These are phyloP conservation scores for Plodia interpunctella DNA, from an alignment of 1,140 invertebrate species.

Conservation along the genomic window DNA sequence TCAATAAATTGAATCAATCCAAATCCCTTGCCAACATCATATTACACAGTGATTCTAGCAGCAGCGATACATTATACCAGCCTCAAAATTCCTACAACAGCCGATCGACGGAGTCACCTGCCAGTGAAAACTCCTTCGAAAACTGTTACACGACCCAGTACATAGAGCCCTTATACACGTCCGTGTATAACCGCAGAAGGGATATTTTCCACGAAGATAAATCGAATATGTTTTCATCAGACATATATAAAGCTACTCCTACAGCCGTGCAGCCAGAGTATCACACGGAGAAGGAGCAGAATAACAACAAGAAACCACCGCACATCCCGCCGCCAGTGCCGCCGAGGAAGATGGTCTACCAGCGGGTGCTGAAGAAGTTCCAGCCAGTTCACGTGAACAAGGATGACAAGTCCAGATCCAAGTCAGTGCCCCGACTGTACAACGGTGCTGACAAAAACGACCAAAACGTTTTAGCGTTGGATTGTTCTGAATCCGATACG, in stretches of 20 bases:
- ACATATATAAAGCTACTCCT: slow-evolving; percentile 72
- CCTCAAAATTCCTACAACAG: slow-evolving; percentile 64
- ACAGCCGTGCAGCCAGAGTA: slow-evolving; percentile 68
- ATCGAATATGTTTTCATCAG: slow-evolving; percentile 56
- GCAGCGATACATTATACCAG: slow-evolving; percentile 71
- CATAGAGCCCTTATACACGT: slow-evolving; percentile 65
- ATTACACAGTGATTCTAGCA: slow-evolving; percentile 68
- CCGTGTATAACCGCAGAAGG: slow-evolving; percentile 62
- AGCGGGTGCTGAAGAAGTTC: slow-evolving; percentile 70
- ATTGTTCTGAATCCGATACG: slow-evolving; percentile 69
- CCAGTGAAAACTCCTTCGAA: slow-evolving; percentile 67
- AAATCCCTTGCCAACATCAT: slow-evolving; percentile 73
- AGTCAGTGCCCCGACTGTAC: slow-evolving; percentile 63
- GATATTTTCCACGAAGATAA: slow-evolving; percentile 72
- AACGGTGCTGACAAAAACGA: slow-evolving; percentile 50
- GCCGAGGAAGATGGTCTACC: slow-evolving; percentile 70
- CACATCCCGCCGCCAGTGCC: slow-evolving; percentile 69
- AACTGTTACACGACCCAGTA: slow-evolving; percentile 67
- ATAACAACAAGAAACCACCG: slow-evolving; percentile 56
- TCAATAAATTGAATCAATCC: slow-evolving; percentile 69
- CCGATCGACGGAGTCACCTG: slow-evolving; percentile 64
- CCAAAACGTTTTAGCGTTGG: slow-evolving; percentile 62
- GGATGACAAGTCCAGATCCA: slow-evolving; percentile 66
- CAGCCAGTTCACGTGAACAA: slow-evolving; percentile 70
- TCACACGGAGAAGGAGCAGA: slow-evolving; percentile 46